Conservation (phyloP, 2,113 vertebrate species). For the Phocoena phocoena region DNA sequence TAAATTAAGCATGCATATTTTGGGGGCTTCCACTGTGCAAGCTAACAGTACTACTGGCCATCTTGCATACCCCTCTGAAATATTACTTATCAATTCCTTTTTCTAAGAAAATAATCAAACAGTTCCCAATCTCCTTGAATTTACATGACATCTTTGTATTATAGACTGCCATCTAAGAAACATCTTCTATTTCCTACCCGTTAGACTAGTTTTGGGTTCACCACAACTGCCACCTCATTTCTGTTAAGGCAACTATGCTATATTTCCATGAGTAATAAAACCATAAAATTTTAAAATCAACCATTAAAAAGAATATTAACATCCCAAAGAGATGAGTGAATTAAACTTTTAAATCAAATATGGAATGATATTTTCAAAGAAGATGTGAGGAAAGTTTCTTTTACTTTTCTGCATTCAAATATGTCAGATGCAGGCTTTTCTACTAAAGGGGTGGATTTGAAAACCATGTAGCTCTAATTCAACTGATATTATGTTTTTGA, state of each 20-base stretch:
- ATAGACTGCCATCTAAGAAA: background rate
- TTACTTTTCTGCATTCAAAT: background rate
- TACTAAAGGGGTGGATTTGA: background rate
- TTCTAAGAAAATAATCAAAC: background rate
- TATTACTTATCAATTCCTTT: background rate
- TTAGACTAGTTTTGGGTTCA: background rate
- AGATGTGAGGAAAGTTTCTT: background rate
- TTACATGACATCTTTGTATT: background rate
- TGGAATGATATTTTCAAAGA: background rate
- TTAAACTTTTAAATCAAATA: background rate
- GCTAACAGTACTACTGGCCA: background rate
- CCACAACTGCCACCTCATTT: background rate
- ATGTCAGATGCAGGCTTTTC: background rate
- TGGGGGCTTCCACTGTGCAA: background rate
- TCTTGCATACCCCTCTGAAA: background rate
- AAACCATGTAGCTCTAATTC: background rate
- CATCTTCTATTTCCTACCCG: background rate
- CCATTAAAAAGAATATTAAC: background rate
- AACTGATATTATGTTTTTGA: background rate
- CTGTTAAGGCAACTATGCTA: background rate
- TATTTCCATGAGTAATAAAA: slow-evolving; percentile 7
- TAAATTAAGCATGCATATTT: background rate
- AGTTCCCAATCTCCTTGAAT: background rate
- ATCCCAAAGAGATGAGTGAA: background rate
- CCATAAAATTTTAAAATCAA: background rate